Conservation (phyloP, 2,113 vertebrate species). For the Notarius lentiginosus region DNA sequence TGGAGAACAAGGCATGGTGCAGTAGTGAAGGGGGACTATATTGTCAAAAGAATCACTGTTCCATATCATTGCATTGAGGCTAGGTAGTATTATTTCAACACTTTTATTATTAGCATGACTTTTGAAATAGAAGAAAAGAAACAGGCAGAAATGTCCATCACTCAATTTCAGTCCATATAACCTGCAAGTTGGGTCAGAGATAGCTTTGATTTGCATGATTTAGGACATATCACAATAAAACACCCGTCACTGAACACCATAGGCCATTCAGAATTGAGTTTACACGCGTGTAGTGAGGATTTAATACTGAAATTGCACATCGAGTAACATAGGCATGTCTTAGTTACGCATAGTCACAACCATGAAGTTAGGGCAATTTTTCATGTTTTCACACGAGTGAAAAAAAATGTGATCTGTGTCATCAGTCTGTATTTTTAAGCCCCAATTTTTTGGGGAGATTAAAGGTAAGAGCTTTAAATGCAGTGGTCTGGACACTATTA, state of each 20-base stretch:
- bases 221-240: neutral
- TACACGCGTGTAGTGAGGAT: neutral
- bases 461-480: neutral
- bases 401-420: neutral
- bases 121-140: slow-evolving; percentile 19
- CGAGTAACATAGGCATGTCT: neutral
- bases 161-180: neutral
- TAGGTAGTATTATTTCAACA: neutral
- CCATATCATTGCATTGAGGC: neutral
- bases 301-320: neutral
- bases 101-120: neutral
- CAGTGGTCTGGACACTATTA: neutral
- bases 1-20: neutral
- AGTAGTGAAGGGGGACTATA: neutral
- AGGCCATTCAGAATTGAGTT: neutral
- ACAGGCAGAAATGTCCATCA: neutral
- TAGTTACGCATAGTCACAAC: neutral
- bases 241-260: neutral
- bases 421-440: neutral
- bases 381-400: neutral
- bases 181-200: neutral
- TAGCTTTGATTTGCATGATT: slow-evolving; percentile 4
- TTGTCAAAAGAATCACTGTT: neutral
- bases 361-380: neutral
- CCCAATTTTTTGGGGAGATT: neutral